Base-by-base conservation (phyloP, 2,888 invertebrate species). In the Gordius sp. region DNA sequence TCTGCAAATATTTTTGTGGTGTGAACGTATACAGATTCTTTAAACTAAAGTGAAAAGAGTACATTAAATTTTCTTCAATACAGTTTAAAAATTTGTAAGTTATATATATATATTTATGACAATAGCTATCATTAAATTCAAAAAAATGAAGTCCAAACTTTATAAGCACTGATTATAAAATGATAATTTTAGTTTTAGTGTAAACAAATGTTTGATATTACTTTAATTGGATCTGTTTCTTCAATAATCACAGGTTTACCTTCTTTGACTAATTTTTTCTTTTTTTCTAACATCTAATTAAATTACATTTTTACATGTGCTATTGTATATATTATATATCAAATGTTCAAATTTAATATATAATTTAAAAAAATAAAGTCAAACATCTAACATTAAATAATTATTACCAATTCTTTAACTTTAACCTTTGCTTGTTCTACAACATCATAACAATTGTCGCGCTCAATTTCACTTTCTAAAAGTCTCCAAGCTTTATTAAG, bases 1-100 rank as follows among this genome's bases (percentile, higher is more conserved):
- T 99, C 97, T 56, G 97, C 97, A 69, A 78, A 78, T 60, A 87
- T 75, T 74, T 97, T 91, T 83, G 89, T 91, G 13, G 89, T 91
- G 78, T 91, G 81, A n/a, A 91, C 87, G 74, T 89, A 89, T 56
- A 91, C 77, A 1, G 91, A 80, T 71, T 87, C 87, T 71, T 81
- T 82, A 67, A 69, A 72, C 68, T 71, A 41, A 20, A 18, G 2
- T 53, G 4, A 23, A 41, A 41, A 27, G 56, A 20, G 41, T 13
- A 33, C 8, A 41, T 23, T 16, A 24, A n/a, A n/a, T n/a, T n/a
- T n/a, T n/a, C n/a, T n/a, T n/a, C n/a, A n/a, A n/a, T n/a, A n/a
- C n/a, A n/a, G n/a, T n/a, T n/a, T n/a, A n/a, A n/a, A n/a, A n/a
- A n/a, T n/a, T n/a, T n/a, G n/a, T n/a, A n/a, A n/a, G n/a, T n/a